Percentiles rank a stretch among this genome's conserved stretches.
These are phyloP conservation scores for Panzeria rudis DNA, from an alignment of 2,888 invertebrate species.

Conservation along the genomic window DNA sequence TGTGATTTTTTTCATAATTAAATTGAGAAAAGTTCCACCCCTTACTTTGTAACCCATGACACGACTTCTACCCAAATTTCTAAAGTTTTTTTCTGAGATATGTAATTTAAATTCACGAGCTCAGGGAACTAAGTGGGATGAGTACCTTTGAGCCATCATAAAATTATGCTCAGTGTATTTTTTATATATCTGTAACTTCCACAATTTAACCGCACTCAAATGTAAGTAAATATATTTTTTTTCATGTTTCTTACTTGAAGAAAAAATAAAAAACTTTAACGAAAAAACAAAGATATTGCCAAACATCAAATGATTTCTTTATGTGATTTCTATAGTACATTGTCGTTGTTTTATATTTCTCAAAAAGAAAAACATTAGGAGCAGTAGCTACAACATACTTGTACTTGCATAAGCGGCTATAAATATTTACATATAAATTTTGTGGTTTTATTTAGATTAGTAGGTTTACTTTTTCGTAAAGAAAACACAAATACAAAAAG, in stretches of 20 bases:
- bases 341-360: slow-evolving; percentile 27
- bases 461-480: slow-evolving; percentile 15
- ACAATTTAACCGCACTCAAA: slow-evolving; percentile 54
- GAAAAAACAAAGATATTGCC: slow-evolving; percentile 45
- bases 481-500: slow-evolving; percentile 19
- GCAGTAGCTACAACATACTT: slow-evolving; percentile 3
- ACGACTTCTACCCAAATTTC: too few relatives aligned
- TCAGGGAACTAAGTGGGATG: too few relatives aligned
- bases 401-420: background rate
- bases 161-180: slow-evolving; percentile 37
- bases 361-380: slow-evolving; percentile 19
- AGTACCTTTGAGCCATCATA: background rate
- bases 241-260: slow-evolving; percentile 6
- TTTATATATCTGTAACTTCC: slow-evolving; percentile 35
- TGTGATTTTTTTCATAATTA: too few relatives aligned
- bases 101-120: background rate
- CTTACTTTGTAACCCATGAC: too few relatives aligned
- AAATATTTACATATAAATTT: slow-evolving; percentile 34
- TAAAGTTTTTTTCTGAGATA: too few relatives aligned
- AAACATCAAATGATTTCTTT: slow-evolving; percentile 66
- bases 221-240: slow-evolving; percentile 37
- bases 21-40: too few relatives aligned
- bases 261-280: slow-evolving; percentile 24
- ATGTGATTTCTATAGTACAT: slow-evolving; percentile 58
- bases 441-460: slow-evolving; percentile 60